Base-by-base conservation (phyloP, 1,140 invertebrate species). In the Chymomyza costata region DNA sequence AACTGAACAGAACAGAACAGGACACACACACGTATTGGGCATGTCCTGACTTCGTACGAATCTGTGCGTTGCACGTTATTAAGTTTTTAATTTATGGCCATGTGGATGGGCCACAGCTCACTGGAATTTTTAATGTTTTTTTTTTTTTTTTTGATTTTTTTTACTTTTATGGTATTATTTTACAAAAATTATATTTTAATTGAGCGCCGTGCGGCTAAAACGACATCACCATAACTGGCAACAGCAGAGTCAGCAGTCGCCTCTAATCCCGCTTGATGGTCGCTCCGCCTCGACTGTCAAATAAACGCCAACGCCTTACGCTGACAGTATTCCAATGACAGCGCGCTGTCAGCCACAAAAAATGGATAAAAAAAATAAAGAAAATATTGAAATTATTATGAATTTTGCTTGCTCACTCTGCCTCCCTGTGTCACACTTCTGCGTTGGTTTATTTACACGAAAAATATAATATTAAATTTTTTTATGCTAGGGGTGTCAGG, bases 21-120 rank as follows among this genome's bases (percentile, higher is more conserved):
- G 60, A 70, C 60, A 65, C 60, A 62, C 73, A 64, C 68, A 34
- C 31, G 31, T 34, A 80, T 80, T 78, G 73, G 73, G 67, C 73
- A 78, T 78, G 73, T 78, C 73, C 73, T 68, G 73, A 67, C 67
- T 65, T 45, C 48, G 49, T 47, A 34, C 62, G 39, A 52, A 47
- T 69, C 65, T 39, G 61, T 34, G 55, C 56, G 31, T 54, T 52
- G 76, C 65, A 65, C 67, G 78, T 82, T 82, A 82, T 82, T 82
- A 82, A 82, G 70, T 78, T 78, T 82, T 82, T 78, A 82, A 82
- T 82, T 82, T 82, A 82, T 82, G 70, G 39, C 60, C 56, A 73
- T 80, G 74, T 73, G 74, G 74, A 65, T 67, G 66, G 52, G 48
- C 49, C 32, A 34, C 32, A 34, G n/a, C 32, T 34, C 13, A 10